Evolutionary conservation across 2,888 invertebrate genomes (phyloP).

Genomic region (Athalia rosae): DNA sequence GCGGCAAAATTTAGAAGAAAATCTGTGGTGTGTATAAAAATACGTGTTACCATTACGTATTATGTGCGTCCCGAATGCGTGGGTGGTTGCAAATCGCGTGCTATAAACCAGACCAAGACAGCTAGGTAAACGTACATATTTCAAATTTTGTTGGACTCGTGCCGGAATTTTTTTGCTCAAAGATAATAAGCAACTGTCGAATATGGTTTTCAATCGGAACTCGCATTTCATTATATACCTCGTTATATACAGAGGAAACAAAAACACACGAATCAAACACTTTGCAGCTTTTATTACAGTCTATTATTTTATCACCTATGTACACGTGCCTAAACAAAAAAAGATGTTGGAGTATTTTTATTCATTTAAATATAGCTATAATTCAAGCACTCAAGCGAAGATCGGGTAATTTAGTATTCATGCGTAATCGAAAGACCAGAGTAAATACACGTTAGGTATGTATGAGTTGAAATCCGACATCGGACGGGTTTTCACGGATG

Average conservation of each 20-base stretch:
- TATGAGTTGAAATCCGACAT: conserved; percentile 21
- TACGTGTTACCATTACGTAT: conserved; percentile 27
- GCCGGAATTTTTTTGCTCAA: neutral
- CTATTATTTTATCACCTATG: too few relatives aligned
- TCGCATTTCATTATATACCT: neutral
- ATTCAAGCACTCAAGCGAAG: conserved; percentile 20
- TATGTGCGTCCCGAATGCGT: neutral
- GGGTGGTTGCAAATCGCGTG: neutral
- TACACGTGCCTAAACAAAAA: too few relatives aligned
- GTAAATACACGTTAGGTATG: neutral
- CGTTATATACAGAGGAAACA: neutral
- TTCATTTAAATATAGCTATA: neutral
- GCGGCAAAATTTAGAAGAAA: neutral
- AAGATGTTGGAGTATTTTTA: too few relatives aligned
- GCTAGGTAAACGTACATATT: conserved; percentile 2
- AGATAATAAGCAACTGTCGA: conserved; percentile 20
- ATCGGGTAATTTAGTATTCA: conserved; percentile 12
- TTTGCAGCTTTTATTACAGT: too few relatives aligned
- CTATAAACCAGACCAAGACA: conserved; percentile 13
- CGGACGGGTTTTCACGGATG: conserved; percentile 28
- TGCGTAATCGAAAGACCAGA: conserved; percentile 1
- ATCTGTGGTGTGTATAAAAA: neutral
- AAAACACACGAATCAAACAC: neutral
- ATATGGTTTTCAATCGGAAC: neutral
- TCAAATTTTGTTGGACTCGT: neutral